Base-by-base conservation (phyloP, 1,140 invertebrate genomes). In the Brachionus asplanchnoidis region DNA sequence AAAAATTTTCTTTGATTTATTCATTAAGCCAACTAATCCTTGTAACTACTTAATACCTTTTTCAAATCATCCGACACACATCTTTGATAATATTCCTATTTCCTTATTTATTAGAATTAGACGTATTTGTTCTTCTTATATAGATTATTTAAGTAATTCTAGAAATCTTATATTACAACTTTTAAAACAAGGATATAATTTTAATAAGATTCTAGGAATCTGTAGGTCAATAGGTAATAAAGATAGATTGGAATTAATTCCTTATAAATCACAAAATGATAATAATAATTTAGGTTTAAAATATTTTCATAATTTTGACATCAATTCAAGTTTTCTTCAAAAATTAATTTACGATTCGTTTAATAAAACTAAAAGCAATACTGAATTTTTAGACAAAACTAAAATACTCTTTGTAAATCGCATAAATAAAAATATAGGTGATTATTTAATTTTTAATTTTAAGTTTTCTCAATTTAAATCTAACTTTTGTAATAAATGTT, bases 71-170 rank as follows among this genome's bases (percentile, higher is more conserved):
- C 66, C 66, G 11, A 26, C 26, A 70, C 66, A 70, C 32, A 70
- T 70, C 32, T 70, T 70, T n/a, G 26, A 70, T 9, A 70, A 70
- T 28, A 70, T 70, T 70, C 66, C 66, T 28, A 28, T 70, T 70
- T 70, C 66, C 7, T n/a, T 70, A 8, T 70, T 70, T 32, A 70
- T 32, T 28, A 26, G 66, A 32, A 70, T 70, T 12, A 70, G 66
- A 70, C 26, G 66, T 32, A 70, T 70, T 11, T 70, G 66, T 70
- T 32, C 23, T 28, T 11, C 26, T 28, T 70, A 28, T 28, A 70
- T 70, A 28, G 66, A 70, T 36, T 70, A 70, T 70, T n/a, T 70
- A n/a, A 9, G 23, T 9, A 9, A 26, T 28, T 26, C 66, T 4
- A 26, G 66, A 28, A 26, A 7, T 28, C n/a, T 70, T 7, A 28